Percentiles rank a stretch among this genome's conserved stretches.
Conservation (phyloP, 2,113 vertebrate species). For the Hystrix brachyura region DNA sequence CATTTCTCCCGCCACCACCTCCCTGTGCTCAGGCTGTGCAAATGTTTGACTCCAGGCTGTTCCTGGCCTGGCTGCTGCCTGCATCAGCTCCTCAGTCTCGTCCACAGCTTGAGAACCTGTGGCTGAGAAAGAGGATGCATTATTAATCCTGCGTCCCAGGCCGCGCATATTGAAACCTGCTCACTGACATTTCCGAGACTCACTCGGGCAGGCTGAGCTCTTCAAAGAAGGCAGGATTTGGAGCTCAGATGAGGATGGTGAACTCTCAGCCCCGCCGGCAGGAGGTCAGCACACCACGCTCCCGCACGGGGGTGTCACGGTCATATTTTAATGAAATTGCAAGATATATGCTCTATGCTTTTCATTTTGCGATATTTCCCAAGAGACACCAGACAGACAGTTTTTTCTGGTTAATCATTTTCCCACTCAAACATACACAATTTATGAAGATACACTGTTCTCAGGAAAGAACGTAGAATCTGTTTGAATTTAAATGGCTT, state of each 20-base stretch:
- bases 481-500: neutral
- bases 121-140: neutral
- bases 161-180: neutral
- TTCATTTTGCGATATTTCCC: neutral
- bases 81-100: neutral
- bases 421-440: neutral
- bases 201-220: neutral
- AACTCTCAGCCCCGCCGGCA: fast-evolving
- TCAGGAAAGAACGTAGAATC: neutral
- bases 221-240: neutral
- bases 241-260: fast-evolving
- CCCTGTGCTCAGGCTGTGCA: too few species aligned
- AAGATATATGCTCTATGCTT: neutral
- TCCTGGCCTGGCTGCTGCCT: neutral
- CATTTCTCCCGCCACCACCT: neutral
- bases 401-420: neutral
- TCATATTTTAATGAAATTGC: neutral
- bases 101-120: neutral
- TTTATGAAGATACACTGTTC: neutral
- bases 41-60: neutral
- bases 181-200: neutral
- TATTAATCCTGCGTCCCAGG: neutral
- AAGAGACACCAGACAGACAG: neutral
- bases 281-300: neutral
- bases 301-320: neutral